Conservation (phyloP, 2,113 vertebrate species). For the Origma solitaria region DNA sequence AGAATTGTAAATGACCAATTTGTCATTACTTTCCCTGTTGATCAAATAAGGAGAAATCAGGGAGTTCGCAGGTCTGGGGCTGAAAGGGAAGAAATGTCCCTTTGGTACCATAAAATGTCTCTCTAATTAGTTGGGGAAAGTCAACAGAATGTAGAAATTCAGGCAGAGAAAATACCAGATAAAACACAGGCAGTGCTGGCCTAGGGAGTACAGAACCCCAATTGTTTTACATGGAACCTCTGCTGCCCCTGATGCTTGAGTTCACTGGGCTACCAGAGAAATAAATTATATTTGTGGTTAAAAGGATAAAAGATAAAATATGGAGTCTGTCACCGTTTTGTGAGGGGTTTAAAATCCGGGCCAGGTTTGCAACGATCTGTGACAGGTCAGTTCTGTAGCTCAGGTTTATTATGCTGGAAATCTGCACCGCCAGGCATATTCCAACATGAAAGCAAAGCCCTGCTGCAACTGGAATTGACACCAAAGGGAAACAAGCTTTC, state of each 20-base stretch:
- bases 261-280: background rate
- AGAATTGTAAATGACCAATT: slow-evolving; percentile 25
- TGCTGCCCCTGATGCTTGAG: background rate
- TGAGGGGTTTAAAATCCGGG: slow-evolving; percentile 29
- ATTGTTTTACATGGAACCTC: background rate
- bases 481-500: background rate
- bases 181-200: background rate
- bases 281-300: background rate
- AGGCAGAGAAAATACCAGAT: background rate
- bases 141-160: background rate
- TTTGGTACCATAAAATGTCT: background rate
- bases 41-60: slow-evolving; percentile 16
- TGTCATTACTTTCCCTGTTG: slow-evolving; percentile 11
- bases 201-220: background rate
- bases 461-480: background rate
- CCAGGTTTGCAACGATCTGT: slow-evolving; percentile 15
- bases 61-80: background rate
- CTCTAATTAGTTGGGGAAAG: background rate
- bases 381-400: slow-evolving; percentile 34
- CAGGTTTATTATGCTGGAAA: slow-evolving; percentile 50
- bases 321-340: background rate
- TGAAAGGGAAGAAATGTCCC: background rate
- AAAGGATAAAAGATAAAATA: slow-evolving; percentile 42
- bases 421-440: background rate
- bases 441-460: background rate